These are phyloP conservation scores for Ellobius talpinus DNA, from an alignment of 2,113 vertebrate species.

Conservation along the genomic window DNA sequence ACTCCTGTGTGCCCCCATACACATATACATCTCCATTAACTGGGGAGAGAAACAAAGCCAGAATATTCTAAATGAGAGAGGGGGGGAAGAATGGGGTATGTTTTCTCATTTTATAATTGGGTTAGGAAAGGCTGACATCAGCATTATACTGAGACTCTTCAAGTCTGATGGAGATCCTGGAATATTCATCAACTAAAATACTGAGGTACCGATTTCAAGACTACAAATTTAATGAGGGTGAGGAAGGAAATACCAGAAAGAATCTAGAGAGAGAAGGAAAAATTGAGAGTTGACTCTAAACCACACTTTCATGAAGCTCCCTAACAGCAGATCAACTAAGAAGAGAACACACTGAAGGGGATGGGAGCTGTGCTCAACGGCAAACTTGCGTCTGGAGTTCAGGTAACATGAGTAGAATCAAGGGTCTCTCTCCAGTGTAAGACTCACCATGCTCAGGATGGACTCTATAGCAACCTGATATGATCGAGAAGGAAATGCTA, in stretches of 20 bases:
- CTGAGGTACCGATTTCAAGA: neutral
- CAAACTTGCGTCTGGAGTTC: neutral
- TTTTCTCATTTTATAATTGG: neutral
- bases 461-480: neutral
- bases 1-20: too few species aligned
- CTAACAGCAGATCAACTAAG: neutral
- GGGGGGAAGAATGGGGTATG: accelerated
- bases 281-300: neutral
- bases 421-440: neutral
- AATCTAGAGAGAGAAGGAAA: neutral
- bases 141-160: neutral
- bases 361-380: neutral
- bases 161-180: neutral
- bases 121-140: neutral
- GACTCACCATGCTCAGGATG: neutral
- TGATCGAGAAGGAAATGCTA: neutral
- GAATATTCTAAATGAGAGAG: neutral
- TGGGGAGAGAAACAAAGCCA: neutral
- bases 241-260: neutral
- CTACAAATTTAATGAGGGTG: neutral
- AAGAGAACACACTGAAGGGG: neutral
- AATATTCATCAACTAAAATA: neutral
- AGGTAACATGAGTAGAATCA: neutral
- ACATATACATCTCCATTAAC: neutral
- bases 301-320: accelerated